Conservation (phyloP, 2,113 vertebrate genomes). For the Cottus gobio region DNA sequence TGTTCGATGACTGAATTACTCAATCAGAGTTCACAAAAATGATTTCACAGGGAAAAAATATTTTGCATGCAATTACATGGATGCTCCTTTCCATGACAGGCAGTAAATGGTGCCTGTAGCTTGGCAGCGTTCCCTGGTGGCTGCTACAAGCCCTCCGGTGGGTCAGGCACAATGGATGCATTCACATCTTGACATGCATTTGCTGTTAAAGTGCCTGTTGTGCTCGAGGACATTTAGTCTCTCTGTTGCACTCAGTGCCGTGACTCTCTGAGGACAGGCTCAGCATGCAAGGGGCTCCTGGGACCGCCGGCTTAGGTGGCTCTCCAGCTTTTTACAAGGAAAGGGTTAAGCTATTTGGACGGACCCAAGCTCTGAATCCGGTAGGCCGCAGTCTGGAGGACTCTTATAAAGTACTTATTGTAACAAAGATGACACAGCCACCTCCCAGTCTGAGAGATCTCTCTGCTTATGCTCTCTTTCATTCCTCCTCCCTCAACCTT, state of each 20-base stretch:
- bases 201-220: slow-evolving; percentile 81
- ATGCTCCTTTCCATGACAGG: slow-evolving; percentile 67
- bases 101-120: slow-evolving; percentile 59
- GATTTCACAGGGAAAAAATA: slow-evolving; percentile 64
- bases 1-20: slow-evolving; percentile 54
- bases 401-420: slow-evolving; percentile 71
- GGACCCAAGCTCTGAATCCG: slow-evolving; percentile 51
- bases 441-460: slow-evolving; percentile 69
- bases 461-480: slow-evolving; percentile 49
- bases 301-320: slow-evolving; percentile 52
- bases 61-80: slow-evolving; percentile 78
- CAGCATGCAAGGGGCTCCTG: slow-evolving; percentile 52
- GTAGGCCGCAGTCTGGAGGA: slow-evolving; percentile 60
- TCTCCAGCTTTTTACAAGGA: slow-evolving; percentile 55
- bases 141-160: slow-evolving; percentile 52
- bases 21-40: slow-evolving; percentile 31
- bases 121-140: slow-evolving; percentile 55
- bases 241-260: slow-evolving; percentile 47
- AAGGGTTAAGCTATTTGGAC: slow-evolving; percentile 75
- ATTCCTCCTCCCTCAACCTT: slow-evolving; percentile 46
- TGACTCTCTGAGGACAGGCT: slow-evolving; percentile 63
- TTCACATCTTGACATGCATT: slow-evolving; percentile 84
- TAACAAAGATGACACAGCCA: slow-evolving; percentile 73
- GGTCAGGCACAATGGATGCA: slow-evolving; percentile 77
- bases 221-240: slow-evolving; percentile 78